These are phyloP conservation scores for Drosophila nr. fundita DNA, from an alignment of 2,888 invertebrate genomes.

Conservation along the genomic window DNA sequence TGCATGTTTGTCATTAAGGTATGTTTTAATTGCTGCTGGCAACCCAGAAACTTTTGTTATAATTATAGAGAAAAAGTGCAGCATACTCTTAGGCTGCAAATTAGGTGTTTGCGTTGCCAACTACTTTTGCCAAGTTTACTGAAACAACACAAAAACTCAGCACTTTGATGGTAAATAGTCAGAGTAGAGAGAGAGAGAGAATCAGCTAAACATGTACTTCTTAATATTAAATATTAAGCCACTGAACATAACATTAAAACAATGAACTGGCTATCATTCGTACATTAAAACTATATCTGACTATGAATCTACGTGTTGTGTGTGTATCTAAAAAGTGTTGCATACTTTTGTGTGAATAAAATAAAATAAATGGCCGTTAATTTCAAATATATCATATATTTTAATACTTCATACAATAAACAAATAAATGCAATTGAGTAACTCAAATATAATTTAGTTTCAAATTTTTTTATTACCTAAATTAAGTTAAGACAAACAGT, in stretches of 20 bases:
- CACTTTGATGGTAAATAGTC: neutral
- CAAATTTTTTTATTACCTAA: neutral
- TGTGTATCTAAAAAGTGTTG: neutral
- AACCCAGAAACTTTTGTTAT: slow-evolving; percentile 10
- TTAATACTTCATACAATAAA: neutral
- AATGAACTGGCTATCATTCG: neutral
- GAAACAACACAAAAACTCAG: neutral
- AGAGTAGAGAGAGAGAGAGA: neutral
- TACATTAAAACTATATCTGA: neutral
- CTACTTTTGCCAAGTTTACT: slow-evolving; percentile 2
- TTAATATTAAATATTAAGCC: neutral
- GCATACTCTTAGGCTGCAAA: slow-evolving; percentile 47
- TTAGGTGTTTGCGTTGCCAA: slow-evolving; percentile 28
- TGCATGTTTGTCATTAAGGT: slow-evolving; percentile 72
- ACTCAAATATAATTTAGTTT: too few species aligned
- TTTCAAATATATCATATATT: neutral
- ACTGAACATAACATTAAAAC: neutral
- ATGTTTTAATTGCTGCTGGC: slow-evolving; percentile 42
- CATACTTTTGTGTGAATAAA: neutral
- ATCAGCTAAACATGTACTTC: neutral
- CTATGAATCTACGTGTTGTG: neutral
- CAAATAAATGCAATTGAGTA: neutral
- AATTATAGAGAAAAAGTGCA: slow-evolving; percentile 23
- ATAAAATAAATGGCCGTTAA: neutral
- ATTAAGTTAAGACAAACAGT: neutral